These are phyloP conservation scores for Pachyramphus minor DNA, from an alignment of 2,113 vertebrate species.

Conservation along the genomic window DNA sequence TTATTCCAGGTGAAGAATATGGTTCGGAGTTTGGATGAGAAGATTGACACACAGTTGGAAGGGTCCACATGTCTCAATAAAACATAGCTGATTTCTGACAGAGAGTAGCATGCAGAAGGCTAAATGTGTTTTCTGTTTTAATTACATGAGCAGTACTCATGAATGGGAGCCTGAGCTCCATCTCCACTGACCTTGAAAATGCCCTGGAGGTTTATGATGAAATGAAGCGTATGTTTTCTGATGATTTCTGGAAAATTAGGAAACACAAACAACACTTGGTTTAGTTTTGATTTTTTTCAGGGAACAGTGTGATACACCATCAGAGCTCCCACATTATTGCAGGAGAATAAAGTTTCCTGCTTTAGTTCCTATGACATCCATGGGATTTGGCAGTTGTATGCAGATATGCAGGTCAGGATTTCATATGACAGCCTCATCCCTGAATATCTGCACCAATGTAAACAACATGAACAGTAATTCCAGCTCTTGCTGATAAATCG, in stretches of 20 bases:
- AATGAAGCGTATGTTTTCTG: conserved; percentile 2
- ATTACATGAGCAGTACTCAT: background rate
- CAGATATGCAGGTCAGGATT: background rate
- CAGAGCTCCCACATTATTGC: background rate
- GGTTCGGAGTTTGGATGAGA: background rate
- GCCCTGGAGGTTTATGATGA: conserved; percentile 8
- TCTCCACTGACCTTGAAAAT: conserved; percentile 39
- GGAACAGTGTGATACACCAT: background rate
- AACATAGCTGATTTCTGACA: background rate
- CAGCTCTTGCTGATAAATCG: background rate
- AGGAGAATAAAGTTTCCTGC: background rate
- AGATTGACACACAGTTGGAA: background rate
- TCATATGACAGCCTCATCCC: background rate
- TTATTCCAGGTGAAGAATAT: background rate
- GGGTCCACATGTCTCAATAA: background rate
- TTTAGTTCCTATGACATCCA: background rate
- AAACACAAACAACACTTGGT: background rate
- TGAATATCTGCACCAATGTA: background rate
- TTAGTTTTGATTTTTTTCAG: background rate
- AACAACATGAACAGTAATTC: background rate
- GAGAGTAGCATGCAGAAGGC: background rate
- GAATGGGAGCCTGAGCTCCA: background rate
- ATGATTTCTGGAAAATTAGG: background rate
- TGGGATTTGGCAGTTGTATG: background rate
- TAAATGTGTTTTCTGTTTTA: background rate